Base-by-base conservation (phyloP, 2,888 invertebrate genomes). In the Teinopalpus imperialis region DNA sequence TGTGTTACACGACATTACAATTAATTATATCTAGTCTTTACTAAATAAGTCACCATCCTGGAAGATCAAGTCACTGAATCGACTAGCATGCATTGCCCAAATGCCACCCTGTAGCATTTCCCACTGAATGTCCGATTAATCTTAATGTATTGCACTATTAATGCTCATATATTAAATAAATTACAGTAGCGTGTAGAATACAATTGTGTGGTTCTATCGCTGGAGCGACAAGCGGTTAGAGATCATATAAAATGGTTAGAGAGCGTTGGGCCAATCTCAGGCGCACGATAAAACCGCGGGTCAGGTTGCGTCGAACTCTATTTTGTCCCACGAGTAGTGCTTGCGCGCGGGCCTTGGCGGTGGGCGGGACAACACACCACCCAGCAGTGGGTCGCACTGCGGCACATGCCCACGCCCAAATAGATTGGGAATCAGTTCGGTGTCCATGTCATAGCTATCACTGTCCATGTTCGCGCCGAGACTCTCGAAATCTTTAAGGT, bases 311-410 rank as follows among this genome's bases (percentile, higher is more conserved):
- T 93, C 93, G 75, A 91, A 94, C 79, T 94, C 94, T 57, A 93
- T 90, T 69, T 92, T 92, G 73, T 95, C 95, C 95, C 95, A 95
- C 8, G 93, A 91, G 61, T 93, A 90, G 57, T 91, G 91, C 53
- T 92, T 89, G 51, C 90, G 91, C 50, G 91, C 91, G 49, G 93
- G 92, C 27, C 93, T 92, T 29, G 91, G 85, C 43, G 85, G 67
- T 14, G 94, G 92, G 1, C 81, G 72, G 47, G 93, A 90, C 54
- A 78, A 61, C 54, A 91, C 92, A 48, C 93, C 93, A 39, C 94
- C 93, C 57, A 95, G 81, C 63, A 95, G 80, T 35, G 95, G 95
- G 78, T 95, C 95, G 68, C 93, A 93, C 55, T 90, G 90, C 69
- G 83, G 73, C 71, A 81, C 61, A 71, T 87, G 78, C 30, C 86